Base-by-base conservation (phyloP, 2,113 vertebrate genomes). In the Phalacrocorax pelagicus region DNA sequence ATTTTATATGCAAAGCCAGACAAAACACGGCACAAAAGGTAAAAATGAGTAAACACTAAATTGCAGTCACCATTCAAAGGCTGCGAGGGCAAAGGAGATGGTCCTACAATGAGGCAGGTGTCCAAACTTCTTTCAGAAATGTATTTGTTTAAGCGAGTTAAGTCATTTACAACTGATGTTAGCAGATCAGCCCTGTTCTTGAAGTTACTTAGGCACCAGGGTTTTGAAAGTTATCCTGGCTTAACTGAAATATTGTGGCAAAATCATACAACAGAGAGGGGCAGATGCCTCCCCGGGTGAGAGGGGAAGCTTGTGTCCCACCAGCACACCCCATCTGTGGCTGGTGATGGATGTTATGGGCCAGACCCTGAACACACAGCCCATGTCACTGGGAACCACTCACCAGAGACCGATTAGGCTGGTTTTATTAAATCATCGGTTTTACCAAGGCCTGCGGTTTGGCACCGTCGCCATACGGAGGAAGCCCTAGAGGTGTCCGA, bases 321-420 rank as follows among this genome's bases (percentile, higher is more conserved):
- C 22, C 89, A n/a, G 51, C 6, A 0, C 2, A 1, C 12, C 38
- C 40, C 77, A 40, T 40, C 15, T 16, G 10, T 6, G 16, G 29
- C 49, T 40, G 52, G 36, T 19, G 38, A 29, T 23, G 47, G 61
- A 11, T 11, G 23, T 38, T 21, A n/a, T 3, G 32, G 57, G 29
- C 49, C 34, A 13, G 38, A 15, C n/a, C 0, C 0, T 3, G 10
- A 40, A n/a, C 1, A 4, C 5, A 2, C 40, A 11, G 15, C 38
- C 24, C 30, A 27, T 7, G 0, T 6, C 54, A 21, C 46, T 1
- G 0, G 46, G 54, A 67, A 23, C 15, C 22, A 13, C 61, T 62
- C 40, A 8, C 16, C 27, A 18, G 32, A 30, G 15, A 4, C 61
- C 5, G 38, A 15, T 5, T 5, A 24, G n/a, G 42, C 18, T 1